Percentiles rank a stretch among this genome's conserved stretches.
Evolutionary conservation across 1,140 invertebrate species (phyloP).

Genomic region (Solenopsis invicta): DNA sequence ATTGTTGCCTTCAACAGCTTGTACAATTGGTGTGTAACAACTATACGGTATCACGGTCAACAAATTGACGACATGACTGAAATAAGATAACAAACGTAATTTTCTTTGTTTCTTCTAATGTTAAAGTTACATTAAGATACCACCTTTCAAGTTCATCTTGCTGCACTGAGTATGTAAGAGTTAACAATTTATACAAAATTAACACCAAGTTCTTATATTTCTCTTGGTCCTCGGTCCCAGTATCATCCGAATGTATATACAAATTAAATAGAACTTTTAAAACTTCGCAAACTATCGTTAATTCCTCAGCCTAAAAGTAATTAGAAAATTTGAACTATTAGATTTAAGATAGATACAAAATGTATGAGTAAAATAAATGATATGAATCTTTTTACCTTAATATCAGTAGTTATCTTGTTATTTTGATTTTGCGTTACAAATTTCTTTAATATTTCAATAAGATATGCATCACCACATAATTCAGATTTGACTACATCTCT

Average conservation of each 20-base stretch:
- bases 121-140: background rate
- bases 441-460: slow-evolving; percentile 93
- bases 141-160: slow-evolving; percentile 90
- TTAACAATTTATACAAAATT: slow-evolving; percentile 91
- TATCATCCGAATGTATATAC: slow-evolving; percentile 85
- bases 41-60: slow-evolving; percentile 80
- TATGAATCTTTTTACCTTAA: slow-evolving; percentile 59
- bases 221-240: slow-evolving; percentile 90
- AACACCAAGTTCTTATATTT: slow-evolving; percentile 91
- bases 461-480: slow-evolving; percentile 92
- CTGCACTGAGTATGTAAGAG: slow-evolving; percentile 89
- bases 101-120: background rate
- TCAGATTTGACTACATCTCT: slow-evolving; percentile 92
- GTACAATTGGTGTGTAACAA: slow-evolving; percentile 77
- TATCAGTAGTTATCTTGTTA: slow-evolving; percentile 72
- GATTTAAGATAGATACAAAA: background rate
- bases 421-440: slow-evolving; percentile 86
- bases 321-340: background rate
- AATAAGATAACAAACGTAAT: slow-evolving; percentile 59
- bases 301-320: slow-evolving; percentile 88
- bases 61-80: slow-evolving; percentile 82
- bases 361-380: background rate
- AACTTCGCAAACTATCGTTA: slow-evolving; percentile 93
- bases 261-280: slow-evolving; percentile 97
- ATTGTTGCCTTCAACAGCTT: slow-evolving; percentile 47